These are phyloP conservation scores for Nematostella vectensis DNA, from an alignment of 92 coral and sea anemone species.

Conservation along the genomic window DNA sequence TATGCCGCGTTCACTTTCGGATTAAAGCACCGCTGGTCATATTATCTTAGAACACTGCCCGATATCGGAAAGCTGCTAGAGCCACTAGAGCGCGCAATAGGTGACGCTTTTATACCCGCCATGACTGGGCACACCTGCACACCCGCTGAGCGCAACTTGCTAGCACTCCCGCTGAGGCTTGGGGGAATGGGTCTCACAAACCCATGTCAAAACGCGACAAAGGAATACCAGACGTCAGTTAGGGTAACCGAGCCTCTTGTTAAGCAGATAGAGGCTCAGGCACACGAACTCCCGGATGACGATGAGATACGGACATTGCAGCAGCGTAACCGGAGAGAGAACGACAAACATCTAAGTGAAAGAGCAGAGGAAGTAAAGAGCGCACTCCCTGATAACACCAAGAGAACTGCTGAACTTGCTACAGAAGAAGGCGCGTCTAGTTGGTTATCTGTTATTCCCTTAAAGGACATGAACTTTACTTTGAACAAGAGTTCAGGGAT, in stretches of 20 bases:
- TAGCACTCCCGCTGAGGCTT: slow-evolving; percentile 33
- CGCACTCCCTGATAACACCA: not conserved
- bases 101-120: slow-evolving; percentile 18
- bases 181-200: slow-evolving; percentile 38
- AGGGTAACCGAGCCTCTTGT: slow-evolving; percentile 21
- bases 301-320: not conserved
- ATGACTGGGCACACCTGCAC: slow-evolving; percentile 23
- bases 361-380: not conserved
- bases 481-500: slow-evolving; percentile 1
- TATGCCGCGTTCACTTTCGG: slow-evolving; percentile 33
- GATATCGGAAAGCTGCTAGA: slow-evolving; percentile 37
- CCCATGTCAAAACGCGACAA: slow-evolving; percentile 15
- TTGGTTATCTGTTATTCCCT: not conserved
- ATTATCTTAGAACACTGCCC: slow-evolving; percentile 22
- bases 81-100: slow-evolving; percentile 33
- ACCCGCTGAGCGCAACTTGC: slow-evolving; percentile 14
- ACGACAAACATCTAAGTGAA: not conserved
- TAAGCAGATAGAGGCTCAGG: not conserved
- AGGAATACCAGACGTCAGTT: slow-evolving; percentile 26
- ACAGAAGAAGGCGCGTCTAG: not conserved
- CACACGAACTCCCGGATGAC: not conserved
- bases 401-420: not conserved
- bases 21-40: slow-evolving; percentile 36
- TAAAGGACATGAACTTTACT: not conserved
- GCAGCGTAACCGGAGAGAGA: not conserved